Evolutionary conservation across 1,140 invertebrate species (phyloP).

Genomic region (Mesaphorura yosii): DNA sequence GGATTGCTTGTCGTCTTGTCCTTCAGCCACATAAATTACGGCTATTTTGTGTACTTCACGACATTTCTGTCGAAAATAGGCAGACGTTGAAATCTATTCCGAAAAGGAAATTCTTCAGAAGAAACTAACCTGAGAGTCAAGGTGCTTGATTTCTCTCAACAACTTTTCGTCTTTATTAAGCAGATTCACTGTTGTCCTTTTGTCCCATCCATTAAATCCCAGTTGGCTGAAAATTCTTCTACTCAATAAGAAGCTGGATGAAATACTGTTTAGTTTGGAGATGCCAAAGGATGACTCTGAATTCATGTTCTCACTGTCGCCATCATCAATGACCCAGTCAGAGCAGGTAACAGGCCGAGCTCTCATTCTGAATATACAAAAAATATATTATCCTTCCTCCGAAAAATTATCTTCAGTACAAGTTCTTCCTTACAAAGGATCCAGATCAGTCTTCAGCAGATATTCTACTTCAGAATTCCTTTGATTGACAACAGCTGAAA

Average conservation of each 20-base stretch:
- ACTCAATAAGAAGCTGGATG: conserved; percentile 35
- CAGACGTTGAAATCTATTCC: not conserved
- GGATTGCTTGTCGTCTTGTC: conserved; percentile 91
- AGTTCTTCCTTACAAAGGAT: conserved; percentile 27
- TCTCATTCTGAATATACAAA: conserved; percentile 36
- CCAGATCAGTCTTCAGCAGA: conserved; percentile 35
- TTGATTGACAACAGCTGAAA: conserved; percentile 69
- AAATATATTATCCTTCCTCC: not conserved
- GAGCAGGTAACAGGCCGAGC: conserved; percentile 31
- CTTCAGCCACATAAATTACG: conserved; percentile 92
- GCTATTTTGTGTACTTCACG: conserved; percentile 98
- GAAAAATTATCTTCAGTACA: not conserved
- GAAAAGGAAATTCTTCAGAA: not conserved
- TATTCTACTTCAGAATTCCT: conserved; percentile 63
- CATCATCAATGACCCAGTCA: conserved; percentile 32
- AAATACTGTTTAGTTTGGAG: conserved; percentile 12
- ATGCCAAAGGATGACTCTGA: conserved; percentile 42
- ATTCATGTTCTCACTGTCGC: conserved; percentile 38
- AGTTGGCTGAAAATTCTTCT: conserved; percentile 78
- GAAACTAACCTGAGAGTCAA: conserved; percentile 64
- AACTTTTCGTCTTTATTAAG: conserved; percentile 81
- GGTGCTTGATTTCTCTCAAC: conserved; percentile 77
- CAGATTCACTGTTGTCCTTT: conserved; percentile 69
- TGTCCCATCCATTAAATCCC: conserved; percentile 79
- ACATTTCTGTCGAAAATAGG: conserved; percentile 46